Base-by-base conservation (phyloP, 2,113 vertebrate genomes). In the Antechinus flavipes region DNA sequence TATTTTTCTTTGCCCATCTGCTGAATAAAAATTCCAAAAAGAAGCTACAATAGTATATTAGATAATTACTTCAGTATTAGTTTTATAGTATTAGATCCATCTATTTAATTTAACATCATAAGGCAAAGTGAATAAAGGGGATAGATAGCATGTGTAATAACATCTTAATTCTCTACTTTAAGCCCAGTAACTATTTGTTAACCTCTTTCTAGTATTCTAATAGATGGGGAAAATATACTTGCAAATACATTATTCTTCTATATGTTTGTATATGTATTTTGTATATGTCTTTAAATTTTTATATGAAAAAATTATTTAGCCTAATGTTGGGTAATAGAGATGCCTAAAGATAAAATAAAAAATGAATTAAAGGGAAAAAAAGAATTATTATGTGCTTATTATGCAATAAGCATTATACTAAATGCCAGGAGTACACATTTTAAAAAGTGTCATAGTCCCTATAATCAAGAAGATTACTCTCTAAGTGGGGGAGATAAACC, bases 1-100 rank as follows among this genome's bases (percentile, higher is more conserved):
- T 94, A 23, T 96, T 97, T 97, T 96, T 92, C 53, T 94, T 93
- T 96, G 91, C 68, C 89, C 56, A 84, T 95, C 92, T 97, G 35
- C 90, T 94, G 52, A 98, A 55, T 98, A 93, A 92, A 55, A 97
- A 53, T 95, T 95, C 92, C 93, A 92, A 92, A 92, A 76, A 92
- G 90, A 68, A 58, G 35, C 90, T 91, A 68, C 35, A 90, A 90
- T 23, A 49, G 68, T 92, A 54, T 84, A 92, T 91, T 93, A 92
- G 93, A 5, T 93, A 27, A 49, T 93, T 8, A 96, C 68, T 54
- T 93, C 89, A 53, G 93, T 96, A 8, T 95, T 92, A 58, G 0
- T 56, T 54, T 95, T 95, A 84, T 6, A 50, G 92, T 97, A 93
- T 90, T 58, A 94, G 93, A 96, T 95, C 89, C 93, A 42, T 35